phyloP scores from a whole-genome alignment of 2,797 vertebrate species.

The Nasua narica region DNA sequence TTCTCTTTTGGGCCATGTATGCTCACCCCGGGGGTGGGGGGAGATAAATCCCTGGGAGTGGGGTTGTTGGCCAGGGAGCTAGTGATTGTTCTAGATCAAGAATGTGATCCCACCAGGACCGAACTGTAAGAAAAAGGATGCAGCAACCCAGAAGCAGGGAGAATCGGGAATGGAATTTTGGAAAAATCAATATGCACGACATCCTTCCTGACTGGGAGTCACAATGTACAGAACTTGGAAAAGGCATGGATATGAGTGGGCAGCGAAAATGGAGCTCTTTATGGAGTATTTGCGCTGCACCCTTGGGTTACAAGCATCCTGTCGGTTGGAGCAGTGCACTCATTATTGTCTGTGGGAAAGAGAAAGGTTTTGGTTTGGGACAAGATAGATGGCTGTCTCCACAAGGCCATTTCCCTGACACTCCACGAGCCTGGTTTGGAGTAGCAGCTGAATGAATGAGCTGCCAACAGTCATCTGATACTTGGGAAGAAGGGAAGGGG shows the following conservation, averaged over 20 bases:
- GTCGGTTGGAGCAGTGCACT: not conserved
- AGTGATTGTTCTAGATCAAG: not conserved
- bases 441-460: not conserved
- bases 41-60: not conserved
- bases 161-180: not conserved
- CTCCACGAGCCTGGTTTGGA: not conserved
- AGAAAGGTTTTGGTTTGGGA: constrained; percentile 31
- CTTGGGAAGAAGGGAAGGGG: constrained; percentile 51
- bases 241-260: not conserved
- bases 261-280: not conserved
- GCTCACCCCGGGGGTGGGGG: not conserved
- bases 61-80: not conserved
- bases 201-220: not conserved
- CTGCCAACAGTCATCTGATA: not conserved
- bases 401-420: not conserved
- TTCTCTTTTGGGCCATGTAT: not conserved
- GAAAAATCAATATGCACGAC: not conserved
- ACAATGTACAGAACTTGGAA: not conserved
- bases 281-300: not conserved
- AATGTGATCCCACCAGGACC: not conserved
- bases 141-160: not conserved
- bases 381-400: not conserved
- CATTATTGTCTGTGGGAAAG: not conserved
- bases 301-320: not conserved
- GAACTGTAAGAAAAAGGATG: not conserved